phyloP scores from a whole-genome alignment of 2,797 vertebrate genomes.

The Sebastes vulpes region DNA sequence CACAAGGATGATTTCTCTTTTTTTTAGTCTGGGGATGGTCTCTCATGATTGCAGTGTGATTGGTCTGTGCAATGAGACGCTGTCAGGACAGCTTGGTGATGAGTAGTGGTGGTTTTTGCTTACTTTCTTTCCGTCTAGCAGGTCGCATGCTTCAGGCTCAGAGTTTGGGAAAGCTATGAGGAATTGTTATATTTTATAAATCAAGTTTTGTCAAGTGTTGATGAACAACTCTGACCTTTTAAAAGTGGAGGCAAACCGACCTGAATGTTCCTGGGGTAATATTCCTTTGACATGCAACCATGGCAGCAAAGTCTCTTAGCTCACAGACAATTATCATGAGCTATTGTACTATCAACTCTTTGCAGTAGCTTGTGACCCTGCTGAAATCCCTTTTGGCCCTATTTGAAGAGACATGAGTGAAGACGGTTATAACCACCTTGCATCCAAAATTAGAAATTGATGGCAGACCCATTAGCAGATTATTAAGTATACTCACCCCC shows the following conservation, averaged over 20 bases:
- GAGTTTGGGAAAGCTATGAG: slow-evolving; percentile 1
- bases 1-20: slow-evolving; percentile 24
- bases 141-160: background rate
- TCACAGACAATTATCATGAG: slow-evolving; percentile 37
- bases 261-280: background rate
- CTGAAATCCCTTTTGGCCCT: slow-evolving; percentile 38
- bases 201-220: background rate
- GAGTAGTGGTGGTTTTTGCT: background rate
- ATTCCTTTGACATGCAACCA: background rate
- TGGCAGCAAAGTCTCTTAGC: slow-evolving; percentile 5
- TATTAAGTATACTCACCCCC: slow-evolving; percentile 74
- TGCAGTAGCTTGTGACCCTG: slow-evolving; percentile 32
- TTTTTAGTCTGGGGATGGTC: background rate
- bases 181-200: background rate
- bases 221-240: slow-evolving; percentile 4
- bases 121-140: background rate
- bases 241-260: slow-evolving; percentile 8
- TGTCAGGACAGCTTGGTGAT: slow-evolving; percentile 10
- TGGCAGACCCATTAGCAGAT: slow-evolving; percentile 78
- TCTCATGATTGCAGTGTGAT: slow-evolving; percentile 30
- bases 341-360: slow-evolving; percentile 28
- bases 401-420: slow-evolving; percentile 60
- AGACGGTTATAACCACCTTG: slow-evolving; percentile 56
- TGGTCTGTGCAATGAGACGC: slow-evolving; percentile 3
- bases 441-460: slow-evolving; percentile 74